A percentile compares a stretch with the other conserved stretches of the same genome.
Conservation (phyloP, 2,797 vertebrate species). For the Crenuchus spilurus region DNA sequence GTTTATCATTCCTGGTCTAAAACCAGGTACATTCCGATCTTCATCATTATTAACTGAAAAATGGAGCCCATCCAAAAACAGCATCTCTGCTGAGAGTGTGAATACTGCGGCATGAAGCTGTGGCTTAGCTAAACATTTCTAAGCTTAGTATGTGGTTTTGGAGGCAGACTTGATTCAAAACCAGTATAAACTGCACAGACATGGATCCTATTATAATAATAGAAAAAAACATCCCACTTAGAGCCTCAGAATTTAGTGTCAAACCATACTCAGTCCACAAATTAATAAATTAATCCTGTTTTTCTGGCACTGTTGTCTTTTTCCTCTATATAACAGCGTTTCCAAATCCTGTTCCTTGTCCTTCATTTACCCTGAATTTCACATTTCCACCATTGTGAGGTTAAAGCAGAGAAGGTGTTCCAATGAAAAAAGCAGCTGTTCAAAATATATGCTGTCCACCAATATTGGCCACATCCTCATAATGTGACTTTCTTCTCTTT, state of each 20-base stretch:
- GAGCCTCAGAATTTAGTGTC: not conserved
- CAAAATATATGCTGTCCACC: too few species aligned
- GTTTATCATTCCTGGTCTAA: constrained; percentile 1
- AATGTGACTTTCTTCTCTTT: too few species aligned
- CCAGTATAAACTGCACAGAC: not conserved
- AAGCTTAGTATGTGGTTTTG: not conserved
- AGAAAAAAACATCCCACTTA: not conserved
- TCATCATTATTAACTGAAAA: not conserved
- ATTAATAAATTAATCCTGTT: not conserved
- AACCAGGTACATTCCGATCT: not conserved
- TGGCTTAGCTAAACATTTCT: not conserved
- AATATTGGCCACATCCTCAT: too few species aligned
- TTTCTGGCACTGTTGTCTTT: not conserved
- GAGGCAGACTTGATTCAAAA: not conserved
- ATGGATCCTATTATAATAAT: not conserved
- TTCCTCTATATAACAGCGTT: too few species aligned
- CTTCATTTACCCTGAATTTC: too few species aligned
- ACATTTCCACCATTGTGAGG: too few species aligned
- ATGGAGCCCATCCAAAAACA: not conserved
- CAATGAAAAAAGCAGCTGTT: too few species aligned
- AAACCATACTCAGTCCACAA: not conserved
- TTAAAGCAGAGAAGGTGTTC: not conserved
- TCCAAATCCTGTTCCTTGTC: too few species aligned
- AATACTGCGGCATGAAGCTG: not conserved
- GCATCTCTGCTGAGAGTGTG: not conserved